Conservation (phyloP, 2,113 vertebrate species). For the Salminus brasiliensis region DNA sequence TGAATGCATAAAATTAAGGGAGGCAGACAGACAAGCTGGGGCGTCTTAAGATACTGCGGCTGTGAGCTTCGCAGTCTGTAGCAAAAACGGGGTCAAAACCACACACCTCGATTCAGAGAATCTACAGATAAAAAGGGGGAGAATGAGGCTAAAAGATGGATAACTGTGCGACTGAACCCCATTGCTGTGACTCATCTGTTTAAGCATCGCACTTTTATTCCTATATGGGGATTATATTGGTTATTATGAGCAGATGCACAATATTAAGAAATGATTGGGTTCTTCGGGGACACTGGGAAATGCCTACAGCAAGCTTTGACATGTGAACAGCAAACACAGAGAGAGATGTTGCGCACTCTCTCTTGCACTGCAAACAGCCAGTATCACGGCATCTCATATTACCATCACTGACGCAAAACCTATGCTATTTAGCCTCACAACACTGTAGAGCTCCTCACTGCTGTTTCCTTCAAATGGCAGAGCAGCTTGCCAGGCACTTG, state of each 20-base stretch:
- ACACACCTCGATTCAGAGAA: background rate
- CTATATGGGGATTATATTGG: background rate
- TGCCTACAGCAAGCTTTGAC: background rate
- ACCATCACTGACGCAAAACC: background rate
- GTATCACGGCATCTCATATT: background rate
- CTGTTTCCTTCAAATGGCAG: too few species aligned
- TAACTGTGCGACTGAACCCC: constrained; percentile 12
- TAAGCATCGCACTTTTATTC: background rate
- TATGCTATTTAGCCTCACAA: too few species aligned
- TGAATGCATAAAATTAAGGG: constrained; percentile 64
- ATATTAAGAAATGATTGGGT: background rate
- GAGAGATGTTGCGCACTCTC: background rate
- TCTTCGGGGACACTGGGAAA: background rate
- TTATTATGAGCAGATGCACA: background rate
- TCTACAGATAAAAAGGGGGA: background rate
- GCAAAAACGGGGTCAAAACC: background rate
- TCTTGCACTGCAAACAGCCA: background rate
- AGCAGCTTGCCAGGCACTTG: too few species aligned
- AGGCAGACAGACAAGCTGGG: constrained; percentile 48
- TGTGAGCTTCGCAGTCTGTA: background rate
- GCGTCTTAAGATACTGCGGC: background rate
- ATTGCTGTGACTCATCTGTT: constrained; percentile 6
- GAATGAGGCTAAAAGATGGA: constrained; percentile 10
- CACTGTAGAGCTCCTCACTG: too few species aligned
- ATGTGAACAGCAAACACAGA: background rate